Percentiles rank a stretch among this genome's conserved stretches.
Evolutionary conservation across 1,140 invertebrate species (phyloP).

Genomic region (Xylocopa sonorina): DNA sequence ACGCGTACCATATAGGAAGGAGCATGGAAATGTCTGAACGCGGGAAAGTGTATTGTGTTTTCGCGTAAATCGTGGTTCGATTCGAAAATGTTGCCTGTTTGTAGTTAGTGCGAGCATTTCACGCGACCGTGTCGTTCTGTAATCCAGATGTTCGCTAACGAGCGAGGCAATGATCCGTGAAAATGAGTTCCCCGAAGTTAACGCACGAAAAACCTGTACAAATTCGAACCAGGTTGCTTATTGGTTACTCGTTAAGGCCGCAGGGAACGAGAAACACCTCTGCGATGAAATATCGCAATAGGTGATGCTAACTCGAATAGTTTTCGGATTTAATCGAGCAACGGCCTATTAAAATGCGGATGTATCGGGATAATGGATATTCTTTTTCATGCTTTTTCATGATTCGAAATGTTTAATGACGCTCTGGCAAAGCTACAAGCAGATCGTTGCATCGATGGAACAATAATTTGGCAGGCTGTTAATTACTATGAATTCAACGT

Average conservation of each 20-base stretch:
- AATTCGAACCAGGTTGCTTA: background rate
- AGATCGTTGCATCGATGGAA: background rate
- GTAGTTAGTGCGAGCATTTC: no score
- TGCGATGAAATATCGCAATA: background rate
- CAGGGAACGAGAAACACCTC: no score
- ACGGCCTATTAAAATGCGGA: background rate
- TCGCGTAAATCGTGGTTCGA: no score
- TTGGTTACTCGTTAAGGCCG: background rate
- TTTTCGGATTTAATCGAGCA: background rate
- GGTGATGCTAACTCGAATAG: no score
- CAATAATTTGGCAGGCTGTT: slow-evolving; percentile 14
- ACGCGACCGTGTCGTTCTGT: background rate
- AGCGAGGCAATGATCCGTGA: background rate
- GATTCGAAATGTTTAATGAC: background rate
- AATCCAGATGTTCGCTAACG: background rate
- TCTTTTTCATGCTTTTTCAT: background rate
- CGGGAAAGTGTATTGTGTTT: no score
- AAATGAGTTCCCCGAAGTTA: background rate
- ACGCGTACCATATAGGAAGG: no score
- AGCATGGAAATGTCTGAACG: no score
- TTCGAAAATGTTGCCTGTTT: background rate
- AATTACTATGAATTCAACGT: slow-evolving; percentile 15
- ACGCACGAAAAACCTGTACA: background rate
- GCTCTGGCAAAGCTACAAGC: background rate
- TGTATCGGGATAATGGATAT: background rate